Conservation (phyloP, 2,888 invertebrate species). For the Lymantria dispar region DNA sequence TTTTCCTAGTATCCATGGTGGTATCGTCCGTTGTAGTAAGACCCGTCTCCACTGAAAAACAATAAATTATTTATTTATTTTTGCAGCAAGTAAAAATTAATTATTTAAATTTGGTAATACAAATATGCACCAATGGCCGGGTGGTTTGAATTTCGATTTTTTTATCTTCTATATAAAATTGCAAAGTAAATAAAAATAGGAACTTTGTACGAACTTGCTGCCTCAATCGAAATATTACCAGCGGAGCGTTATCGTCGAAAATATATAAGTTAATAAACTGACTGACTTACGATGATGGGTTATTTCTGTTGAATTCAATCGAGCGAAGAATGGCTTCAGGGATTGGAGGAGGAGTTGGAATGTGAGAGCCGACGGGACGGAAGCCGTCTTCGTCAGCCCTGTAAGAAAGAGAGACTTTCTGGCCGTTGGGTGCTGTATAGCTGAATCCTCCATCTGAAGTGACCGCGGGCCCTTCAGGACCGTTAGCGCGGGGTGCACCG, state of each 20-base stretch:
- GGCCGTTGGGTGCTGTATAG: constrained; percentile 85
- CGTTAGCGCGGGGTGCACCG: constrained; percentile 75
- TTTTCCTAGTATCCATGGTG: constrained; percentile 36
- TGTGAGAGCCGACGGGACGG: constrained; percentile 81
- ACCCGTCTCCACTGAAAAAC: constrained; percentile 46
- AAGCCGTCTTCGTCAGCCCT: constrained; percentile 87
- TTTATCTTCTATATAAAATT: no score
- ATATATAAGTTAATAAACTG: no score
- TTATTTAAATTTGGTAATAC: no score
- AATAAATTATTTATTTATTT: constrained; percentile 3
- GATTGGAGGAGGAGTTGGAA: constrained; percentile 83
- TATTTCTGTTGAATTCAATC: constrained; percentile 59
- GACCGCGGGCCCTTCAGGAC: constrained; percentile 68
- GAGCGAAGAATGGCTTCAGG: constrained; percentile 80
- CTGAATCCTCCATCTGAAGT: constrained; percentile 85
- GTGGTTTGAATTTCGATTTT: no score
- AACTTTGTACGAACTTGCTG: no score
- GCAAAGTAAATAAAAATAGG: no score
- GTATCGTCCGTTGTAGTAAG: constrained; percentile 47
- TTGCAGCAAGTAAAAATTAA: no score
- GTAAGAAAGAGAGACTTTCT: constrained; percentile 83
- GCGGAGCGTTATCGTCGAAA: no score
- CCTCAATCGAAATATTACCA: no score
- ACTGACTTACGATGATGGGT: constrained; percentile 62
- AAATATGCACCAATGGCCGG: no score